These are phyloP conservation scores for Contarinia nasturtii DNA, from an alignment of 1,140 invertebrate species.

Conservation along the genomic window DNA sequence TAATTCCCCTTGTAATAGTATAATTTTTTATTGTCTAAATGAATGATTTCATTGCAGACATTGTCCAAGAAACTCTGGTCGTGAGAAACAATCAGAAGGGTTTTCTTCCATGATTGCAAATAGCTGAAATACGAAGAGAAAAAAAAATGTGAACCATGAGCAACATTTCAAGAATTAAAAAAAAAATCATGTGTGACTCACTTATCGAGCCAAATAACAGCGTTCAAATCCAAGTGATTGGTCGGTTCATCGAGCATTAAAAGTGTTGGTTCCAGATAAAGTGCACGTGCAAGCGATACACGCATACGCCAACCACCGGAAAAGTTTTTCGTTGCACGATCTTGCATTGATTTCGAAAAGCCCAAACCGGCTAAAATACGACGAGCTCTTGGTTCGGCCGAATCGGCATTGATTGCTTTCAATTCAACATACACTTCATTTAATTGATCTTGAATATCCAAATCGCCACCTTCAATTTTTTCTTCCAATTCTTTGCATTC, in stretches of 20 bases:
- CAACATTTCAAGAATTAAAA: conserved; percentile 1
- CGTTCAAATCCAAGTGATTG: conserved; percentile 88
- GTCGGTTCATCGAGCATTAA: conserved; percentile 93
- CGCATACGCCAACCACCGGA: conserved; percentile 99
- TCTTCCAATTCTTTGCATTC: conserved; percentile 72
- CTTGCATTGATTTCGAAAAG: conserved; percentile 86
- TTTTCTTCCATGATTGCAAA: conserved; percentile 95
- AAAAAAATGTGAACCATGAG: conserved; percentile 9
- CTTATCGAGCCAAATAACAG: conserved; percentile 98
- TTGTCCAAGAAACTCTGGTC: conserved; percentile 99
- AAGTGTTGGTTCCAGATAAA: conserved; percentile 85
- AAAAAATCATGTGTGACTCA: conserved; percentile 27
- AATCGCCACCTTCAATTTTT: conserved; percentile 37
- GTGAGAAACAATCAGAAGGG: conserved; percentile 91
- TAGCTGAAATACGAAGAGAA: too few species aligned
- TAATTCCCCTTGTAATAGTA: conserved; percentile 98
- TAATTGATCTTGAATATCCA: conserved; percentile 52
- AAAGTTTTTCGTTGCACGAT: conserved; percentile 84
- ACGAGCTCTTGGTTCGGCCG: conserved; percentile 84
- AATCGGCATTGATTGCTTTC: conserved; percentile 89
- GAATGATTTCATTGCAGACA: conserved; percentile 97
- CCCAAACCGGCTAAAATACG: conserved; percentile 94
- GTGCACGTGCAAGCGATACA: conserved; percentile 78
- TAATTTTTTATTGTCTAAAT: conserved; percentile 85
- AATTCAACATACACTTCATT: conserved; percentile 92